Evolutionary conservation across 2,888 invertebrate genomes (phyloP).

Genomic region (Bugulina stolonifera): DNA sequence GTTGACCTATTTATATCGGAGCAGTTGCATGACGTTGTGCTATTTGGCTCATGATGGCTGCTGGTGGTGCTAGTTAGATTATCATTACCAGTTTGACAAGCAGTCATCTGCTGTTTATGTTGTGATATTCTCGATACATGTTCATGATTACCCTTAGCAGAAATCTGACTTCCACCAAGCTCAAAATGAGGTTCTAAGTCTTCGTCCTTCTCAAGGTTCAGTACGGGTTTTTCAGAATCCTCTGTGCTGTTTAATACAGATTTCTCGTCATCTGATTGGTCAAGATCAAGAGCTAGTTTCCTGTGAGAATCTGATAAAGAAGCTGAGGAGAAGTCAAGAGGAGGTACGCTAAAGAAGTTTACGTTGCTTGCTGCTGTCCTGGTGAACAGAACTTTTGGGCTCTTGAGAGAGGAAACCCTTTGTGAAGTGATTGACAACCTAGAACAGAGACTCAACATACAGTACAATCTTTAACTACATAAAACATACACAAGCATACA

Average conservation of each 20-base stretch:
- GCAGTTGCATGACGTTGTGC: too few species aligned
- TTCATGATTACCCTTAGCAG: neutral
- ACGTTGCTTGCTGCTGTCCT: slow-evolving; percentile 28
- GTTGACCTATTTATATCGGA: neutral
- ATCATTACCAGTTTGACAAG: neutral
- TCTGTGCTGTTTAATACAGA: too few species aligned
- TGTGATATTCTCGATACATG: neutral
- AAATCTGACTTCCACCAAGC: neutral
- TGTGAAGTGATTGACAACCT: neutral
- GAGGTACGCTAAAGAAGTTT: slow-evolving; percentile 7
- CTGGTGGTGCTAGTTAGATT: neutral
- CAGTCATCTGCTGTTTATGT: neutral
- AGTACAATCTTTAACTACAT: too few species aligned
- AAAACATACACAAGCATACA: too few species aligned
- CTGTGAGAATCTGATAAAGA: too few species aligned
- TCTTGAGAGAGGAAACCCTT: slow-evolving; percentile 23
- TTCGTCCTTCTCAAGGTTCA: neutral
- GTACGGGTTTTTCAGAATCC: too few species aligned
- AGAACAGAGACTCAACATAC: too few species aligned
- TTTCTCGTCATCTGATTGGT: too few species aligned
- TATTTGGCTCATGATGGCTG: too few species aligned
- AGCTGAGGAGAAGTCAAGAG: neutral
- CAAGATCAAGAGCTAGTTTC: too few species aligned
- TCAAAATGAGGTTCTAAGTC: neutral
- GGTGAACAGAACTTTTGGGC: slow-evolving; percentile 31